Conservation (phyloP, 2,797 vertebrate genomes). For the Chrosomus eos region DNA sequence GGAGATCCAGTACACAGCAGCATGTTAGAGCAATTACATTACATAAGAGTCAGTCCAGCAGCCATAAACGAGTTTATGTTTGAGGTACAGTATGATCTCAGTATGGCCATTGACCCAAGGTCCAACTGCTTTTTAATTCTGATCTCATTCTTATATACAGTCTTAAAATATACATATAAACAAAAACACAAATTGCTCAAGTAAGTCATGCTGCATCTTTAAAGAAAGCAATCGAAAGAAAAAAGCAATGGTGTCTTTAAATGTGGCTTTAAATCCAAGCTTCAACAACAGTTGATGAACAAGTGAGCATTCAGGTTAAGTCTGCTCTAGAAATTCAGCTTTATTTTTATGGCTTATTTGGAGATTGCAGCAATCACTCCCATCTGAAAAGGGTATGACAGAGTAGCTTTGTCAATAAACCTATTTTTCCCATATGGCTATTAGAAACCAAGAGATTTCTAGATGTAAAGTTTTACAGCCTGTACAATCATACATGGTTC, state of each 20-base stretch:
- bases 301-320: slow-evolving; percentile 13
- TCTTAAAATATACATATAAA: slow-evolving; percentile 40
- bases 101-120: background rate
- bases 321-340: background rate
- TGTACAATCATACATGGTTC: background rate
- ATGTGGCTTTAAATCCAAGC: slow-evolving; percentile 11
- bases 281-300: slow-evolving; percentile 8
- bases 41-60: slow-evolving; percentile 16
- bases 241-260: background rate
- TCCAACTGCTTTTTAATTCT: slow-evolving; percentile 5
- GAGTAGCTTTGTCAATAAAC: slow-evolving; percentile 6
- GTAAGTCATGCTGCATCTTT: background rate
- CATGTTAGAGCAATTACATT: slow-evolving; percentile 48
- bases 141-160: slow-evolving; percentile 22
- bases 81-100: slow-evolving; percentile 23
- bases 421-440: background rate
- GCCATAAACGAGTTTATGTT: slow-evolving; percentile 32
- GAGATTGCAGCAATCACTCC: background rate
- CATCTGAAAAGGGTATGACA: background rate
- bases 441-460: background rate
- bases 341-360: slow-evolving; percentile 19
- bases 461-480: slow-evolving; percentile 2
- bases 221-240: slow-evolving; percentile 13
- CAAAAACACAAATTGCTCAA: slow-evolving; percentile 16
- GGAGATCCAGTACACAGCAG: background rate